Conservation (phyloP, 1,140 invertebrate species). For the Trichomalopsis sarcophagae region DNA sequence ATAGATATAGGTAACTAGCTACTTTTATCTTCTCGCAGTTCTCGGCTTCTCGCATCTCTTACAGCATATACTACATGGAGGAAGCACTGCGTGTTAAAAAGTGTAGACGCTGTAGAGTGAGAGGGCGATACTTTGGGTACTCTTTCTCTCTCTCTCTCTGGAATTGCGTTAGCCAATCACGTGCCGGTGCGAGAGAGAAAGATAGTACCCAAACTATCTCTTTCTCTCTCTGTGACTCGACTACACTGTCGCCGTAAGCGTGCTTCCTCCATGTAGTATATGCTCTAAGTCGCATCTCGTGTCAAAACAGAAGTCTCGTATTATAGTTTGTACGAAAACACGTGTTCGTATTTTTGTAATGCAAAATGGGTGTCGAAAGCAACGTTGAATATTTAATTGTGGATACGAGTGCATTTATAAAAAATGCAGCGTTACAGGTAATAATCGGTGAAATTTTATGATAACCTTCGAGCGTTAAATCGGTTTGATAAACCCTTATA, state of each 20-base stretch:
- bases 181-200: too few relatives aligned
- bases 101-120: too few relatives aligned
- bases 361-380: conserved; percentile 61
- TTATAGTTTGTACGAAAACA: not conserved
- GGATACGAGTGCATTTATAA: conserved; percentile 80
- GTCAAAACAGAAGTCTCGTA: not conserved
- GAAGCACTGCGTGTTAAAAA: too few relatives aligned
- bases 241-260: too few relatives aligned
- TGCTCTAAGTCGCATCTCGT: not conserved
- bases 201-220: too few relatives aligned
- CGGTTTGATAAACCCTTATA: conserved; percentile 24
- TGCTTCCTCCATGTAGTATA: too few relatives aligned
- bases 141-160: too few relatives aligned
- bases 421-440: conserved; percentile 78
- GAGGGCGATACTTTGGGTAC: too few relatives aligned
- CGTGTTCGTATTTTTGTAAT: conserved; percentile 32
- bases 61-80: too few relatives aligned
- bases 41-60: too few relatives aligned
- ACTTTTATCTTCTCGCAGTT: not conserved
- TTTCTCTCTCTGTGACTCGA: too few relatives aligned
- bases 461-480: not conserved
- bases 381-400: conserved; percentile 76
- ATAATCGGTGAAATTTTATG: conserved; percentile 27
- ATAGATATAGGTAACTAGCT: not conserved
- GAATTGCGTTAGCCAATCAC: too few relatives aligned